These are phyloP conservation scores for Oncorhynchus nerka DNA, from an alignment of 2,113 vertebrate genomes.

Conservation along the genomic window DNA sequence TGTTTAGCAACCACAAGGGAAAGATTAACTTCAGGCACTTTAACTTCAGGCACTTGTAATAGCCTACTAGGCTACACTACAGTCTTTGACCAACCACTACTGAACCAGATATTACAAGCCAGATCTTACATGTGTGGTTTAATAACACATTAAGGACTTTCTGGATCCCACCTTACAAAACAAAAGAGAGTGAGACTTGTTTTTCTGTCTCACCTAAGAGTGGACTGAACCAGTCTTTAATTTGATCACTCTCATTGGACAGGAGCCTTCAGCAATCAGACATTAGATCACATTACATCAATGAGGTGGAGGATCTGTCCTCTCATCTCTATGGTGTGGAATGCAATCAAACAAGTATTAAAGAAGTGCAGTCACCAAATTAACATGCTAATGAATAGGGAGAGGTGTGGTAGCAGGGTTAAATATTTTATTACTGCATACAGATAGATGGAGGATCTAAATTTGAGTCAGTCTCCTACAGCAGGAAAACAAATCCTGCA, in stretches of 20 bases:
- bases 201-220: not conserved
- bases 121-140: not conserved
- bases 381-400: not conserved
- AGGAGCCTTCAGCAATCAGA: not conserved
- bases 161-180: not conserved
- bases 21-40: too few species aligned
- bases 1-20: too few species aligned
- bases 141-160: not conserved
- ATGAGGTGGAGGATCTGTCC: not conserved
- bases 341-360: not conserved
- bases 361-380: not conserved
- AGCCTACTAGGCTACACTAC: not conserved
- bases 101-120: not conserved
- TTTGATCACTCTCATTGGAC: not conserved
- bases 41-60: too few species aligned
- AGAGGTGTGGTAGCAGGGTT: not conserved
- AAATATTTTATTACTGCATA: not conserved
- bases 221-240: slow-evolving; percentile 1
- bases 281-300: not conserved
- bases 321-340: not conserved
- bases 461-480: too few species aligned
- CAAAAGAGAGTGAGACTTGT: not conserved
- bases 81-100: not conserved
- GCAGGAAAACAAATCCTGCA: too few species aligned
- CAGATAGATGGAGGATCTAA: too few species aligned